These are phyloP conservation scores for Ophion ventricosus DNA, from an alignment of 2,888 invertebrate species.

Conservation along the genomic window DNA sequence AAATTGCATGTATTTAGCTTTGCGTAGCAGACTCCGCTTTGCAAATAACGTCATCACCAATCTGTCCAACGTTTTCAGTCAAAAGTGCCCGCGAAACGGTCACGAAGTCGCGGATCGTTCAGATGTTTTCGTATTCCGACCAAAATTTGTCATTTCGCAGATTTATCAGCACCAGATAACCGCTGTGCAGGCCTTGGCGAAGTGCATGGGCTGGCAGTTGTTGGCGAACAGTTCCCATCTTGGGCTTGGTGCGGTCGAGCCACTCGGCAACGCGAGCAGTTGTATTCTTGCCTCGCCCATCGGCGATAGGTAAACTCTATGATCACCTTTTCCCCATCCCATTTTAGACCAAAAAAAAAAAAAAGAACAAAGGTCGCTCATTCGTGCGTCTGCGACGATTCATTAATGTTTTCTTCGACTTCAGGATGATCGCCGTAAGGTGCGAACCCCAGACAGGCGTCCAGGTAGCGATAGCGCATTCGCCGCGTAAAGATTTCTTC, in stretches of 20 bases:
- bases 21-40: no score
- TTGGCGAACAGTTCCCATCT: slow-evolving; percentile 94
- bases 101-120: no score
- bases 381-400: no score
- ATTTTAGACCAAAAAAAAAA: not conserved
- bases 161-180: slow-evolving; percentile 98
- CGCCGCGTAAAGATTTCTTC: slow-evolving; percentile 94
- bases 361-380: not conserved
- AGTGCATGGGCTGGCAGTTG: slow-evolving; percentile 98
- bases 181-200: slow-evolving; percentile 94
- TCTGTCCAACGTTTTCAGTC: no score
- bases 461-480: slow-evolving; percentile 95
- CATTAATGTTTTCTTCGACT: slow-evolving; percentile 38
- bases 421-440: slow-evolving; percentile 93
- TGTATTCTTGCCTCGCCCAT: slow-evolving; percentile 95
- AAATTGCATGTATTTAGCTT: no score
- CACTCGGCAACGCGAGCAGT: slow-evolving; percentile 95
- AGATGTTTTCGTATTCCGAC: not conserved
- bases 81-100: no score
- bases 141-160: slow-evolving; percentile 81
- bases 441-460: slow-evolving; percentile 94
- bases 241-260: slow-evolving; percentile 95
- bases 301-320: slow-evolving; percentile 86
- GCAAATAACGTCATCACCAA: no score
- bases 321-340: not conserved